Conservation (phyloP, 37 sponge, comb jelly and placozoan genomes). For the Mnemiopsis leidyi region DNA sequence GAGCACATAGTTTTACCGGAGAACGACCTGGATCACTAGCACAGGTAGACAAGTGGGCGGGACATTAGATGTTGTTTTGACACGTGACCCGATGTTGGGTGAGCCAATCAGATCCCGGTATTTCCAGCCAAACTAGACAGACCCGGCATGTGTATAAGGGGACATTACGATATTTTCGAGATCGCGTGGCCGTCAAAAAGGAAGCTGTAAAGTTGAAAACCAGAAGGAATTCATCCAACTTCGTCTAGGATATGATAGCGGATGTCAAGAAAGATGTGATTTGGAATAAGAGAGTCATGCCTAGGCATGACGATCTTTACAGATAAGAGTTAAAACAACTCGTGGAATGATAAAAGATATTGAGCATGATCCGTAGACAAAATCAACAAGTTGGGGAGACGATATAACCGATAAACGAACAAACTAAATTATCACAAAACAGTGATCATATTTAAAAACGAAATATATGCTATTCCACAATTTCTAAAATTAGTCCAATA, state of each 20-base stretch:
- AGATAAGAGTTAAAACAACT: background rate
- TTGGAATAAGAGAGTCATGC: background rate
- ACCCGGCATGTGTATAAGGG: background rate
- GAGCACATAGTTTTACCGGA: background rate
- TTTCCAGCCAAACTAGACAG: background rate
- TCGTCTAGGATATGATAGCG: background rate
- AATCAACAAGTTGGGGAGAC: background rate
- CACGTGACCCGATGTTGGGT: background rate
- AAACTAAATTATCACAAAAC: background rate
- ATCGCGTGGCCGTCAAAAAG: background rate
- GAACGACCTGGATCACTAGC: background rate
- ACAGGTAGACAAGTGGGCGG: background rate
- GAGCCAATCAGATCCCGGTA: background rate
- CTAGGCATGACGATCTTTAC: background rate
- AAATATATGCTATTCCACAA: background rate
- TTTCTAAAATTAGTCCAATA: background rate
- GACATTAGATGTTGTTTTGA: background rate
- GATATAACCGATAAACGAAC: background rate
- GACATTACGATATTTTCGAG: background rate
- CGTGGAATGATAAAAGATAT: background rate
- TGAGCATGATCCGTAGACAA: background rate
- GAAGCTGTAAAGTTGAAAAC: background rate
- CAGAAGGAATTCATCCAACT: background rate
- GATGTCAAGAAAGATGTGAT: too few relatives aligned
- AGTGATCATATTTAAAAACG: background rate